Evolutionary conservation across 2,797 vertebrate genomes (phyloP).

Genomic region (Darevskia nairensis): DNA sequence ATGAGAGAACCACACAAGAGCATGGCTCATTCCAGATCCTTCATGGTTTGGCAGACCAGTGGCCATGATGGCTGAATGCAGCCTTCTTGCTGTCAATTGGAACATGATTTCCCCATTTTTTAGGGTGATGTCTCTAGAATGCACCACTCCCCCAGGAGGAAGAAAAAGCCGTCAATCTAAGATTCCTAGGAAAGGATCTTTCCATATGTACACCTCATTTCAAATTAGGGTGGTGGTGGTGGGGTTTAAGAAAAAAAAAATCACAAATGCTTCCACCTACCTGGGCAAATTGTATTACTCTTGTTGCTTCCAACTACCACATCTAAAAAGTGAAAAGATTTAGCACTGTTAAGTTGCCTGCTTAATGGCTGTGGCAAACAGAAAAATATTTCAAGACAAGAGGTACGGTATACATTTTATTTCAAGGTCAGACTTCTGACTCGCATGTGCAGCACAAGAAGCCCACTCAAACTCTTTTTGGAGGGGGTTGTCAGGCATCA

Average conservation of each 20-base stretch:
- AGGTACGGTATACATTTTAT: background rate
- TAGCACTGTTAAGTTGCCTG: conserved; percentile 6
- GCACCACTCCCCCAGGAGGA: background rate
- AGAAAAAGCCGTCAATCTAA: background rate
- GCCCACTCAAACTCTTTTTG: background rate
- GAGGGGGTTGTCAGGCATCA: no score
- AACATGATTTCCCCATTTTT: background rate
- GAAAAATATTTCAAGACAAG: background rate
- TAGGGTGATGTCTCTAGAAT: background rate
- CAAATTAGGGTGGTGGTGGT: background rate
- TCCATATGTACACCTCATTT: background rate
- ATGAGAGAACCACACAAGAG: background rate
- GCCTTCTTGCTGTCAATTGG: background rate
- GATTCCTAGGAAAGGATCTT: background rate
- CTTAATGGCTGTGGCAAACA: background rate
- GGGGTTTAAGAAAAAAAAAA: conserved; percentile 31
- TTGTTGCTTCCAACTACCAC: conserved; percentile 86
- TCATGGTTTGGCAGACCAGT: background rate
- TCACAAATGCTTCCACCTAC: conserved; percentile 74
- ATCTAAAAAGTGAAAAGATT: conserved; percentile 73
- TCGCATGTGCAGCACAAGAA: background rate
- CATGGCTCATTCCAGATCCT: background rate
- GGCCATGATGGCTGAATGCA: background rate
- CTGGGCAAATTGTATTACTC: conserved; percentile 93
- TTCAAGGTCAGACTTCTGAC: background rate